phyloP scores from a whole-genome alignment of 2,797 vertebrate species.

The Potorous gilbertii region DNA sequence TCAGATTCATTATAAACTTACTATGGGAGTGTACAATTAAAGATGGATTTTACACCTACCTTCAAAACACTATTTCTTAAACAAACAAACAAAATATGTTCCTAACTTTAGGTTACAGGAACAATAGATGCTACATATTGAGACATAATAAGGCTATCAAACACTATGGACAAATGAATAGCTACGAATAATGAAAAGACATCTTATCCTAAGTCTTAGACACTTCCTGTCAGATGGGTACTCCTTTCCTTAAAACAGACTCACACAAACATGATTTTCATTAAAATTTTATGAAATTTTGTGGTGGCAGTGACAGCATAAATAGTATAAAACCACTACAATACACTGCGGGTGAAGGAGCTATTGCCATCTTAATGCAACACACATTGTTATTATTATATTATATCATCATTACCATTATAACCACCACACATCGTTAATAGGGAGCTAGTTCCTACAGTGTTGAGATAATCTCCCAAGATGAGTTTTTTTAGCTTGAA shows the following conservation, averaged over 20 bases:
- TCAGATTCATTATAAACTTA: not conserved
- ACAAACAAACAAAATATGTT: not conserved
- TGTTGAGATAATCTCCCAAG: not conserved
- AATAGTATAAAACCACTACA: too few species aligned
- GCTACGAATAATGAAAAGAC: not conserved
- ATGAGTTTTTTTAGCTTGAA: not conserved
- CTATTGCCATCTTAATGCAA: not conserved
- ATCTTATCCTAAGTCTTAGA: not conserved
- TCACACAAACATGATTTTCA: not conserved
- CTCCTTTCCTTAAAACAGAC: not conserved
- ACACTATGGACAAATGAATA: not conserved
- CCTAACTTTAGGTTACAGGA: not conserved
- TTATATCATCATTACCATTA: too few species aligned
- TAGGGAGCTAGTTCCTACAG: not conserved
- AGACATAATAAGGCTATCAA: not conserved
- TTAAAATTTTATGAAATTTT: not conserved
- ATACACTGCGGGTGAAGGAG: not conserved
- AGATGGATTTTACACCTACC: not conserved
- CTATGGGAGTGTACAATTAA: not conserved
- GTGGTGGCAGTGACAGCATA: not conserved
- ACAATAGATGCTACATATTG: not conserved
- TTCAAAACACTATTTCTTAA: not conserved
- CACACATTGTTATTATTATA: too few species aligned
- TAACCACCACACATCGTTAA: not conserved
- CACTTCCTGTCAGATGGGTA: not conserved